phyloP scores from a whole-genome alignment of 2,113 vertebrate species.

The Lipotes vexillifer region DNA sequence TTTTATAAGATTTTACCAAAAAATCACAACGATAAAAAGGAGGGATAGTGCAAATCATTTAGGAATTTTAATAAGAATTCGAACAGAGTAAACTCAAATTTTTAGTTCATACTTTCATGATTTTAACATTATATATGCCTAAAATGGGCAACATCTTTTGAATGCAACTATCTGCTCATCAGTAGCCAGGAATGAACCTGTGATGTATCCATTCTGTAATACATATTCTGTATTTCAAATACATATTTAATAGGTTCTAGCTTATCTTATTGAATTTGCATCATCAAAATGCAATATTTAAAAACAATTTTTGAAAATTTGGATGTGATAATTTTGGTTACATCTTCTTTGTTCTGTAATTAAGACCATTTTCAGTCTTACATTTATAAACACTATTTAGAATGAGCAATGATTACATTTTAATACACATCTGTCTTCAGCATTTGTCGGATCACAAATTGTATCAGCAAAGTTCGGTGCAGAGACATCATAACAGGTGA shows the following conservation, averaged over 20 bases:
- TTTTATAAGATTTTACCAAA: conserved; percentile 1
- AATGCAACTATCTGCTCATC: not conserved
- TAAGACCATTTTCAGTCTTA: not conserved
- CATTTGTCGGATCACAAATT: not conserved
- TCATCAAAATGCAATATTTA: not conserved
- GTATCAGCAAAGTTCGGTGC: not conserved
- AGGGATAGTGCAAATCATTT: not conserved
- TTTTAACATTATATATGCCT: not conserved
- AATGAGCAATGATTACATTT: not conserved
- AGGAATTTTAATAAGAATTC: not conserved
- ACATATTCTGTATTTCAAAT: not conserved
- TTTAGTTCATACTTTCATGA: not conserved
- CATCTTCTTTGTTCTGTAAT: not conserved
- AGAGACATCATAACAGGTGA: not conserved
- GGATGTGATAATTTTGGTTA: not conserved
- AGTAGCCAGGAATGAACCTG: not conserved
- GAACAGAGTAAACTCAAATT: not conserved
- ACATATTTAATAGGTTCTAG: not conserved
- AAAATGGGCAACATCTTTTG: not conserved
- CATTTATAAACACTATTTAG: not conserved
- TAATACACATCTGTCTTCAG: not conserved
- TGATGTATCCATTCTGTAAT: not conserved
- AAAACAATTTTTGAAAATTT: not conserved
- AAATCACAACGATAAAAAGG: not conserved
- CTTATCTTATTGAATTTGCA: not conserved